phyloP scores from a whole-genome alignment of 2,113 vertebrate species.

The Tauraco erythrolophus region DNA sequence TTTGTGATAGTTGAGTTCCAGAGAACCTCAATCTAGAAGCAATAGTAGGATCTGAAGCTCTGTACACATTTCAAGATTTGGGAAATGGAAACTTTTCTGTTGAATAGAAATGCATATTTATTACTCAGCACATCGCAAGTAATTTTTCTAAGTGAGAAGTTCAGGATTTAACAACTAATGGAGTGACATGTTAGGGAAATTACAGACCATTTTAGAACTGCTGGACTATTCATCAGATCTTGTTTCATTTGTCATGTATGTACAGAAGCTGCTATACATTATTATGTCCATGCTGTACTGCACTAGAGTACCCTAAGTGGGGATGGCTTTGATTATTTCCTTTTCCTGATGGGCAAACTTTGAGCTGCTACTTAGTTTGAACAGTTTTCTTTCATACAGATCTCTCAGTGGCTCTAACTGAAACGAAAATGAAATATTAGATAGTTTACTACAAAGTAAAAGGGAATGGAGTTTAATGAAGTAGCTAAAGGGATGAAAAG shows the following conservation, averaged over 20 bases:
- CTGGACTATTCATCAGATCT: conserved; percentile 43
- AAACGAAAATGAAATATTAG: background rate
- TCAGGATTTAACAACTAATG: conserved; percentile 31
- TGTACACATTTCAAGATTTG: background rate
- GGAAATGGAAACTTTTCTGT: conserved; percentile 10
- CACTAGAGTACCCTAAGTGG: background rate
- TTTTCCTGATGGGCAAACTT: background rate
- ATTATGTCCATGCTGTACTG: background rate
- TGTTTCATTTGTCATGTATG: conserved; percentile 46
- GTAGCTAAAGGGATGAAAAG: background rate
- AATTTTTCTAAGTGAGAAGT: conserved; percentile 36
- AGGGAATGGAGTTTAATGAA: background rate
- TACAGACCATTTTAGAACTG: background rate
- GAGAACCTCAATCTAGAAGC: background rate
- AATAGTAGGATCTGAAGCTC: background rate
- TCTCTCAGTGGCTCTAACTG: background rate
- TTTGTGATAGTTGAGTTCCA: background rate
- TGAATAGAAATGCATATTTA: background rate
- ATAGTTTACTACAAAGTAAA: background rate
- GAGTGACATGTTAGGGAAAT: conserved; percentile 50
- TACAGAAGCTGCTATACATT: conserved; percentile 25
- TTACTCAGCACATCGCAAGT: conserved; percentile 17
- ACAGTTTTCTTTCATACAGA: background rate
- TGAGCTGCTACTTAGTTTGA: background rate
- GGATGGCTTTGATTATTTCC: conserved; percentile 26